Evolutionary conservation across 2,888 invertebrate species (phyloP), one percentile per base, ranked within the genome.

Genomic region (Andrena marginata): DNA sequence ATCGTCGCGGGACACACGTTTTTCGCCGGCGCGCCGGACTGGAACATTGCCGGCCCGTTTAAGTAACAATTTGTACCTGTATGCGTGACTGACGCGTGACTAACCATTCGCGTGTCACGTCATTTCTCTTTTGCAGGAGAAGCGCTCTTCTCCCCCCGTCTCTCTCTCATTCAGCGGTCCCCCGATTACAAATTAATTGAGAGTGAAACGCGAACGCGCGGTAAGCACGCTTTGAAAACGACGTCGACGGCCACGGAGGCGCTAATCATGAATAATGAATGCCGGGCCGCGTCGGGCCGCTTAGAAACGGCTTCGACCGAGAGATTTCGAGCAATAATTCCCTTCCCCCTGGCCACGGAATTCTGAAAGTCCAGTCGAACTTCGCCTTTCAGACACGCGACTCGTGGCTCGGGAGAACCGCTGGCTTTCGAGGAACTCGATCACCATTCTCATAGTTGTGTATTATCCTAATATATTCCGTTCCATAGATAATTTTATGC

Each of bases 211-310:
- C 76, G 89, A 85, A 83, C 87, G 86, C 79, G 71, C 88, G 68
- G 80, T 59, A 54, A 77, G 82, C 70, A 83, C 70, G 87, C 85
- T 89, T 87, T 82, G 87, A 80, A 80, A 83, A 85, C 80, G 85
- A 77, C 63, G 82, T 82, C 73, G 85, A 72, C 80, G 48, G 68
- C 59, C 79, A 69, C 75, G 72, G 75, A 74, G 78, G 71, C 82
- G 89, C 87, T 88, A 87, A 88, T 88, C 88, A 84, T 88, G 87
- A 88, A 88, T 88, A 88, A 88, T 88, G 89, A 88, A 89, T 86
- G 77, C 77, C 68, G 77, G 26, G 67, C 70, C 49, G 78, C 56
- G 31, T 64, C 31, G 59, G 33, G 54, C 54, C 67, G 81, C 75
- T 88, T 85, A 81, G 82, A 59, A 83, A 73, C 63, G 73, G 23